phyloP scores from a whole-genome alignment of 2,113 vertebrate species.

The Elaphurus davidianus region DNA sequence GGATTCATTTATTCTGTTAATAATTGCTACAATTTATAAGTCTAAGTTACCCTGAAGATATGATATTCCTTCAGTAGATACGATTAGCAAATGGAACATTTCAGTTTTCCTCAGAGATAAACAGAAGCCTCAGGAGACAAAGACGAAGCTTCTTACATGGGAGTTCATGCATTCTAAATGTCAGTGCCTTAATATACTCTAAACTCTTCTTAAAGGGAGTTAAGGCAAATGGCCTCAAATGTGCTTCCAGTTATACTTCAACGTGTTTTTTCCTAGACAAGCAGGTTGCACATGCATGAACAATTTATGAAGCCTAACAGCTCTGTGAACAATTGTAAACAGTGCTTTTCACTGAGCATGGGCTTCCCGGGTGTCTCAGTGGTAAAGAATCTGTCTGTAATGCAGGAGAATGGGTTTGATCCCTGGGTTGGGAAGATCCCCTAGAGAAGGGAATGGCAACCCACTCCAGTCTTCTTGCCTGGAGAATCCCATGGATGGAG shows the following conservation, averaged over 20 bases:
- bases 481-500: background rate
- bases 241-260: constrained; percentile 15
- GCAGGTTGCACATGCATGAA: background rate
- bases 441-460: background rate
- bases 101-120: constrained; percentile 30
- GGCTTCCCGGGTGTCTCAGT: background rate
- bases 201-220: constrained; percentile 23
- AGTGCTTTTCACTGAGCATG: background rate
- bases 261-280: background rate
- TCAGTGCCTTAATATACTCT: constrained; percentile 31
- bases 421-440: background rate
- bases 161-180: constrained; percentile 54
- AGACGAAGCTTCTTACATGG: constrained; percentile 37
- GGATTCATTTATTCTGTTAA: background rate
- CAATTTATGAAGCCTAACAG: constrained; percentile 24
- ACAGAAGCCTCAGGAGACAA: background rate
- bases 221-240: constrained; percentile 46
- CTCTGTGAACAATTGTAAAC: constrained; percentile 3
- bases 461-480: background rate
- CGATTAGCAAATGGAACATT: constrained; percentile 14
- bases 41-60: background rate
- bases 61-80: background rate
- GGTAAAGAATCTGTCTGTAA: background rate
- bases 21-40: constrained; percentile 36
- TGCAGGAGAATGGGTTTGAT: background rate